Base-by-base conservation (phyloP, 2,113 vertebrate species). In the Elaphurus davidianus region DNA sequence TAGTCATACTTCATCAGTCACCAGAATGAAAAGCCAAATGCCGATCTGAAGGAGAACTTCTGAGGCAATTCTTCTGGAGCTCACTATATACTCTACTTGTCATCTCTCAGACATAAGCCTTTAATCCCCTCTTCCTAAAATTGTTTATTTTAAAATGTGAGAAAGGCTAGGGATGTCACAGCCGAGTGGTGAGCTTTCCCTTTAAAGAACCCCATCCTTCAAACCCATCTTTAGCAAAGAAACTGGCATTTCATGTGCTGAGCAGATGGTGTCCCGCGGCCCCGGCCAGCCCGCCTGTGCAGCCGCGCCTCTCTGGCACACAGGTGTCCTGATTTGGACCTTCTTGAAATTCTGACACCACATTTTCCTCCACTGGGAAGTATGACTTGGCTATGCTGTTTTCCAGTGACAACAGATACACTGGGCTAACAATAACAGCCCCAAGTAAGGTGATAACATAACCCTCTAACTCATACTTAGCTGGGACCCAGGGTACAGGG, bases 161-260 rank as follows among this genome's bases (percentile, higher is more conserved):
- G 98, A 97, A 95, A 97, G 94, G 93, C 97, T 89, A 98, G 97
- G 96, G 98, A 98, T 98, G 97, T 98, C 98, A 99, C 98, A 98
- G 97, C 89, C 87, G 97, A 98, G 88, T 94, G 98, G 93, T 97
- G 98, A 93, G 25, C 9, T 98, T 98, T 98, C 93, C 97, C 98
- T 98, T 98, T 98, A 99, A 99, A 98, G 98, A 98, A 95, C 97
- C 50, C 96, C 96, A 98, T 99, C 98, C 98, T 98, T 98, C 94
- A 94, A 97, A 97, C 97, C 97, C 97, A 95, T 98, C 98, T 98
- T 97, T 59, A 83, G 98, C 95, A 97, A 97, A 96, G 96, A 96
- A 97, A 92, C 97, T 98, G 98, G 98, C 98, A 98, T 92, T 95
- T 97, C 98, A 99, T 99, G 97, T 99, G 98, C 83, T 79, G 87